Evolutionary conservation across 64 coral and sea anemone genomes (phyloP), one percentile per base, ranked within the genome.

Genomic region (Dendronephthya gigantea): DNA sequence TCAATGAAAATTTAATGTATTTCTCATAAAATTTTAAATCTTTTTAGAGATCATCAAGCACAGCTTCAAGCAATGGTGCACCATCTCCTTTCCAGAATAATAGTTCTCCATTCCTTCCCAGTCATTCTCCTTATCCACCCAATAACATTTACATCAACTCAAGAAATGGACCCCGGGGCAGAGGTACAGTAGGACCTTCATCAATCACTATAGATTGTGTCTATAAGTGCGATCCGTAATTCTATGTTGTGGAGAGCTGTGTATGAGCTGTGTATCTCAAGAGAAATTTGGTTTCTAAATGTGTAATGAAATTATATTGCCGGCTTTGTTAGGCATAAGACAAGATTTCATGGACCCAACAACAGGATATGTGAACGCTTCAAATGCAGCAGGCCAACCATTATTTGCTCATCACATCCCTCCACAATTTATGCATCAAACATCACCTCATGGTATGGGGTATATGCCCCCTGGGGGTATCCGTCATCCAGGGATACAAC

Each of bases 1-100:
- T n/a, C n/a, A n/a, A n/a, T n/a, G n/a, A n/a, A n/a, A n/a, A n/a
- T n/a, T n/a, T n/a, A n/a, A n/a, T n/a, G n/a, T n/a, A n/a, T n/a
- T n/a, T n/a, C n/a, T n/a, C n/a, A 39, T 16, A 9, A 35, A 0
- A 33, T 79, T 10, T 33, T 34, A 12, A 17, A 22, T 76, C 0
- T 79, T 79, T 39, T 34, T 33, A 79, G 72, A 29, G 72, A 79
- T 79, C 72, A 39, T 36, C 10, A 29, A 79, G 72, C 72, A 79
- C 72, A 36, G 32, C 27, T 8, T 34, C 72, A 38, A 79, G 32
- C 17, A 39, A 33, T 34, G 72, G 72, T 15, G 28, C 72, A 79
- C 72, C 72, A 16, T 79, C 72, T 36, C 72, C 72, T 4, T 79
- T 79, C 72, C 2, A 34, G 3, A 39, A 34, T 19, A 34, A 79